Conservation (phyloP, 2,113 vertebrate genomes). For the Enhydra lutris region DNA sequence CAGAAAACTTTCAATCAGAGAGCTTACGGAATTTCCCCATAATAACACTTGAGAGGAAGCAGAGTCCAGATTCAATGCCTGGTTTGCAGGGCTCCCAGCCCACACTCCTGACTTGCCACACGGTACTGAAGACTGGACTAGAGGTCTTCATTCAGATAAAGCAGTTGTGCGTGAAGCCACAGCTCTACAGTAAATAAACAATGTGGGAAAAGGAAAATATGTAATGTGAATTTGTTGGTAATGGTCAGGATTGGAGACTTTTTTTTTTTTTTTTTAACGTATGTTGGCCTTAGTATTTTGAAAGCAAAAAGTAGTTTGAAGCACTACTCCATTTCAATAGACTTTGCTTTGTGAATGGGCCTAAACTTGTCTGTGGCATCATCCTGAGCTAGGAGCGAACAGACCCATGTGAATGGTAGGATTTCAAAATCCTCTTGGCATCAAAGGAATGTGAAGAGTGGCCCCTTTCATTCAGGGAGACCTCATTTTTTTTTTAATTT, state of each 20-base stretch:
- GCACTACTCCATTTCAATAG: background rate
- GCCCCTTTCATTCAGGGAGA: slow-evolving; percentile 11
- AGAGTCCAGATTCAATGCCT: background rate
- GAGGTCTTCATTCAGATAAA: background rate
- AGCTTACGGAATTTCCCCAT: background rate
- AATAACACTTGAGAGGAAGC: background rate
- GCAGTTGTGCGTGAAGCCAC: background rate
- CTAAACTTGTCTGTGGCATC: background rate
- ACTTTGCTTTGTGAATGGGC: background rate
- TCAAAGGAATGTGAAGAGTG: background rate
- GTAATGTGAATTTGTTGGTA: background rate
- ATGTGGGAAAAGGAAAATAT: background rate
- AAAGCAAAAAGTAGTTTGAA: background rate
- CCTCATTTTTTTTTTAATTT: slow-evolving; percentile 20
- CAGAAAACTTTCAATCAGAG: background rate
- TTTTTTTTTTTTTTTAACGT: background rate
- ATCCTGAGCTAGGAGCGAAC: background rate
- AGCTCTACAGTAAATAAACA: background rate
- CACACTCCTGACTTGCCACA: background rate
- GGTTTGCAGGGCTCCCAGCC: background rate
- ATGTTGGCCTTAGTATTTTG: background rate
- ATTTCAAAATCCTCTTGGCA: slow-evolving; percentile 25
- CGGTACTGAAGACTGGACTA: background rate
- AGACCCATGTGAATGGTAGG: background rate
- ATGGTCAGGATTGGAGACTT: background rate